Evolutionary conservation across 2,797 vertebrate genomes (phyloP).

Genomic region (Sebastolobus altivelis): DNA sequence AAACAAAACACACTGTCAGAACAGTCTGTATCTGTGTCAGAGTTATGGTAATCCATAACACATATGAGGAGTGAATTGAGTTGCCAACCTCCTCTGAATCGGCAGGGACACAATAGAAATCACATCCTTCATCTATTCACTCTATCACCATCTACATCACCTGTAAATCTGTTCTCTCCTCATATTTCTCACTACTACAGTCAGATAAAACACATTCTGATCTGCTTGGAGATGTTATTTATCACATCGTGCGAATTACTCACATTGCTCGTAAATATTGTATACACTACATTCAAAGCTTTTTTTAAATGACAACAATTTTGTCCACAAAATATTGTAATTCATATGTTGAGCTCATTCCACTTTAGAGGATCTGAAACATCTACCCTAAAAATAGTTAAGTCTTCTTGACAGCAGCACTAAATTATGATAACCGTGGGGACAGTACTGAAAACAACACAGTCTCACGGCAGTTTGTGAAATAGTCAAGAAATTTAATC

Average conservation of each 20-base stretch:
- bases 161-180: slow-evolving; percentile 9
- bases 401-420: not conserved
- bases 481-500: rapidly evolving
- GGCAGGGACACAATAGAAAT: slow-evolving; percentile 33
- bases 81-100: slow-evolving; percentile 28
- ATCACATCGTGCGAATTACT: not conserved
- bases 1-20: slow-evolving; percentile 63
- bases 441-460: no score
- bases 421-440: not conserved
- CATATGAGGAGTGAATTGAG: slow-evolving; percentile 46
- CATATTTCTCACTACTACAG: slow-evolving; percentile 12
- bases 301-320: not conserved
- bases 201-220: slow-evolving; percentile 1
- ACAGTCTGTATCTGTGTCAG: slow-evolving; percentile 55
- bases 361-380: not conserved
- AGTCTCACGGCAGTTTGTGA: no score
- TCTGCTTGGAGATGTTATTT: slow-evolving; percentile 8
- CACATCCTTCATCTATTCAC: slow-evolving; percentile 40
- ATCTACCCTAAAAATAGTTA: not conserved
- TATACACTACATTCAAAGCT: not conserved
- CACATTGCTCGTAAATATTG: slow-evolving; percentile 1
- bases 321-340: not conserved
- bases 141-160: slow-evolving; percentile 15
- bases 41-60: slow-evolving; percentile 68
- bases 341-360: not conserved